Evolutionary conservation across 2,113 vertebrate species (phyloP).

Genomic region (Lagopus muta): DNA sequence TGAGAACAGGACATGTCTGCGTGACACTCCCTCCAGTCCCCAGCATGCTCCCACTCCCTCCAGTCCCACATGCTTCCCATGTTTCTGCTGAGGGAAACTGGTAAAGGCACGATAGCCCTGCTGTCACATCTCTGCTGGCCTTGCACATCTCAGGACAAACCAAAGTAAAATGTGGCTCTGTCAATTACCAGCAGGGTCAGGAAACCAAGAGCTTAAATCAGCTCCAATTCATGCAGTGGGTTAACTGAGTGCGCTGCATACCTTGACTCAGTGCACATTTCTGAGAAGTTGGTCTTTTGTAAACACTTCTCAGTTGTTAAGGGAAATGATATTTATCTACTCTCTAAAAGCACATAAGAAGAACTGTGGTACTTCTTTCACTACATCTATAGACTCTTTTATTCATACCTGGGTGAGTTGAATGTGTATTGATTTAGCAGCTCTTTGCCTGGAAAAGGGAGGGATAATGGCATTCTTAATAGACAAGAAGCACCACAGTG

Average conservation of each 20-base stretch:
- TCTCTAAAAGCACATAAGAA: neutral
- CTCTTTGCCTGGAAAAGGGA: neutral
- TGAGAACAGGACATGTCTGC: neutral
- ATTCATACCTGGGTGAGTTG: neutral
- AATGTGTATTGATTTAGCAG: neutral
- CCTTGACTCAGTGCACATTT: neutral
- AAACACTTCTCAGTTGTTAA: neutral
- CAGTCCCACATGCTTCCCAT: neutral
- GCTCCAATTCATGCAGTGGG: neutral
- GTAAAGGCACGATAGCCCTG: neutral
- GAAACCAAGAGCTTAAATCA: neutral
- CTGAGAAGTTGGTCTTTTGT: neutral
- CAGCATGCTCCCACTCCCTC: neutral
- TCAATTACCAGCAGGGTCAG: neutral
- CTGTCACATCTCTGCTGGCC: neutral
- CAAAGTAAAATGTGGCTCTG: neutral
- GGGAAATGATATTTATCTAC: neutral
- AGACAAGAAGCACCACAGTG: neutral
- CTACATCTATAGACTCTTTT: neutral
- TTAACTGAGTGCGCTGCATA: neutral
- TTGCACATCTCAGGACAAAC: neutral
- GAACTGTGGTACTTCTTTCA: neutral
- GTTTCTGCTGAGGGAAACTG: neutral
- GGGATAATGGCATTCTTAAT: neutral
- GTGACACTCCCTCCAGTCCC: rapidly evolving